Conservation (phyloP, 1,140 invertebrate species). For the Temnothorax longispinosus region DNA sequence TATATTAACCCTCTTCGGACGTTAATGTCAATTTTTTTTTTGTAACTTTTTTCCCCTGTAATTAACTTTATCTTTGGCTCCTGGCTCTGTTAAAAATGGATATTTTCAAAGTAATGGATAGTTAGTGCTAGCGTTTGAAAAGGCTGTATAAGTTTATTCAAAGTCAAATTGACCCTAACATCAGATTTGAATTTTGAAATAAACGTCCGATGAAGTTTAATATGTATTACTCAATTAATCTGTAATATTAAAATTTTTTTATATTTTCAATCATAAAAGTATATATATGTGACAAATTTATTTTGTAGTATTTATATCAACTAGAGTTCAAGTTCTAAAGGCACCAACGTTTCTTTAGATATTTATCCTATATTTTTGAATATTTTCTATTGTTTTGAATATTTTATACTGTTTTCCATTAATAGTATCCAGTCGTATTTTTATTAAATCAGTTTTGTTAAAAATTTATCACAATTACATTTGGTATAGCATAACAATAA, state of each 20-base stretch:
- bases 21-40: no score
- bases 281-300: background rate
- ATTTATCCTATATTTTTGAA: background rate
- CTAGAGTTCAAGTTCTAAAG: background rate
- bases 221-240: background rate
- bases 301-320: conserved; percentile 3
- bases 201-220: no score
- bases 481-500: background rate
- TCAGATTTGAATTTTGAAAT: no score
- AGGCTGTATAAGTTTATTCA: no score
- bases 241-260: conserved; percentile 11
- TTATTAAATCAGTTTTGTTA: conserved; percentile 1
- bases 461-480: conserved; percentile 20
- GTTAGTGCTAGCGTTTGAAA: no score
- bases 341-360: background rate
- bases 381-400: background rate
- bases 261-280: background rate
- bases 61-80: no score
- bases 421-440: background rate
- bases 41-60: no score
- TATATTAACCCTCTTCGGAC: no score
- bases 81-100: no score
- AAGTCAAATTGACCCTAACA: no score
- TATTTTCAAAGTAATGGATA: no score
- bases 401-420: background rate